Conservation (phyloP, 2,113 vertebrate species). For the Eubucco bourcierii region DNA sequence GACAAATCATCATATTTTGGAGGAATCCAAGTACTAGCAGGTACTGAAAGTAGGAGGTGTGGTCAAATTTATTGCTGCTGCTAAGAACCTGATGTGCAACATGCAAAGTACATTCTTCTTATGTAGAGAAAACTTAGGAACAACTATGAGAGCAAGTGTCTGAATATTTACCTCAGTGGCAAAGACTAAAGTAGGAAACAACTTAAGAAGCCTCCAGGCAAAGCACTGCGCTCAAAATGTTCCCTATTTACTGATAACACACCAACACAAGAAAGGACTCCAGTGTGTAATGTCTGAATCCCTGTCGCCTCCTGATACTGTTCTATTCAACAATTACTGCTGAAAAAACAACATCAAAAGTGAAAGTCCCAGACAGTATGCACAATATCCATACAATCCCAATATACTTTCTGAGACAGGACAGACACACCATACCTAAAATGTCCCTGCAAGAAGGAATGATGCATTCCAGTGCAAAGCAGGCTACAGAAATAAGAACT, state of each 20-base stretch:
- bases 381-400: neutral
- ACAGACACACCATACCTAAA: neutral
- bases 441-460: neutral
- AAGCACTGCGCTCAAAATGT: neutral
- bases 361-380: neutral
- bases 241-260: neutral
- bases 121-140: neutral
- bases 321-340: neutral
- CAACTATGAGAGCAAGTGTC: neutral
- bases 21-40: neutral
- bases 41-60: neutral
- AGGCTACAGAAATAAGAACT: neutral
- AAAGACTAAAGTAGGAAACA: neutral
- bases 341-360: neutral
- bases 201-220: neutral
- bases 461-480: neutral
- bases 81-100: neutral
- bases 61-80: neutral
- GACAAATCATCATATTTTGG: neutral
- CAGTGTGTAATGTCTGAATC: neutral
- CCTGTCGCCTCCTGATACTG: neutral
- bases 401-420: neutral
- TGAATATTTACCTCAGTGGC: neutral
- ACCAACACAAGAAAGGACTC: neutral
- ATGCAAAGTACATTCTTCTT: rapidly evolving